These are phyloP conservation scores for Bellardia bayeri DNA, from an alignment of 2,888 invertebrate genomes.

Conservation along the genomic window DNA sequence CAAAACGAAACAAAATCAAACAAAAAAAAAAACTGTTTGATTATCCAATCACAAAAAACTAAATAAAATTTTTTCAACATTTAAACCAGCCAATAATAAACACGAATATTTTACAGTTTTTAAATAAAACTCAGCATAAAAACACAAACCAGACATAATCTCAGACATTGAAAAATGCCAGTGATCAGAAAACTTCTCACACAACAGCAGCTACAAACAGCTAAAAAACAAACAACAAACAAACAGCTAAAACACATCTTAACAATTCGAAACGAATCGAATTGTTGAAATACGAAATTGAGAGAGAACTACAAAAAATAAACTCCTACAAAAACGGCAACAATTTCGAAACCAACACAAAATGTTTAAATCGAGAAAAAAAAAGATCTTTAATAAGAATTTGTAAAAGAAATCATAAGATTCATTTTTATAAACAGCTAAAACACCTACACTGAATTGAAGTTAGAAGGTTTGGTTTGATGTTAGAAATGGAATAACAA, in stretches of 20 bases:
- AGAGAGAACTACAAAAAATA: constrained; percentile 21
- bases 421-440: constrained; percentile 31
- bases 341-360: constrained; percentile 55
- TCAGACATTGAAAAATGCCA: constrained; percentile 80
- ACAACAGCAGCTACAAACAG: constrained; percentile 38
- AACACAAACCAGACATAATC: constrained; percentile 80
- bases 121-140: constrained; percentile 68
- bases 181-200: constrained; percentile 72
- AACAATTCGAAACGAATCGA: constrained; percentile 56
- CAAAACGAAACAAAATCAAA: not conserved
- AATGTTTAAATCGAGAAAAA: constrained; percentile 30
- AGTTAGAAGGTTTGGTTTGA: too few relatives aligned
- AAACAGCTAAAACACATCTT: constrained; percentile 33
- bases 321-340: constrained; percentile 68
- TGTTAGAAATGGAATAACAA: too few relatives aligned
- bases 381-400: not conserved
- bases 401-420: constrained; percentile 36
- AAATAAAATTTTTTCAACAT: constrained; percentile 75
- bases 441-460: constrained; percentile 25
- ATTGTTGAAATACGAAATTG: constrained; percentile 35
- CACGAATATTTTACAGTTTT: constrained; percentile 72
- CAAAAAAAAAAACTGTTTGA: constrained; percentile 53
- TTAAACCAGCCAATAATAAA: constrained; percentile 73
- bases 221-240: not conserved
- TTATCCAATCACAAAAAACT: constrained; percentile 76